Percentiles rank a stretch among this genome's conserved stretches.
Conservation (phyloP, 2,797 vertebrate genomes). For the Manis crassicaudata region DNA sequence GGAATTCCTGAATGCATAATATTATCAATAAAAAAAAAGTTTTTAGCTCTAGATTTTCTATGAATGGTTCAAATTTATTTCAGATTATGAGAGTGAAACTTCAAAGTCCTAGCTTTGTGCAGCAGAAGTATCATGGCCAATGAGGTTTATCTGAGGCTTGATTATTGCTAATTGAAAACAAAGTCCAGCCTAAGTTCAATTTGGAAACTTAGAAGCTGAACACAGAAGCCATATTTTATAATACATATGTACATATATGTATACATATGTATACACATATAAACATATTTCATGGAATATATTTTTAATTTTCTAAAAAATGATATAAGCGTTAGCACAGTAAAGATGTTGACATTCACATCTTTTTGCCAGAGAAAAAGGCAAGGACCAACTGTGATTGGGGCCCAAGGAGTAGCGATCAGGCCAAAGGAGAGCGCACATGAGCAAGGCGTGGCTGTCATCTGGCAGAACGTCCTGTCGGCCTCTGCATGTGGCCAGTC, state of each 20-base stretch:
- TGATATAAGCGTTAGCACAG: not conserved
- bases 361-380: not conserved
- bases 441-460: not conserved
- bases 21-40: not conserved
- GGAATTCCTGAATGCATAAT: not conserved
- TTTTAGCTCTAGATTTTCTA: not conserved
- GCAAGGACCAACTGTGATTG: not conserved
- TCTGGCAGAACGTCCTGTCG: not conserved
- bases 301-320: not conserved
- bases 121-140: too few species aligned
- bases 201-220: not conserved
- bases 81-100: not conserved
- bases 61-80: constrained; percentile 14
- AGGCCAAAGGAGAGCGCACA: not conserved
- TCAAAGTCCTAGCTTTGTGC: not conserved
- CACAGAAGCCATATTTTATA: not conserved
- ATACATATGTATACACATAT: not conserved
- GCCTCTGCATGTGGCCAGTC: not conserved
- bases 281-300: not conserved
- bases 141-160: too few species aligned
- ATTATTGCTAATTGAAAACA: too few species aligned
- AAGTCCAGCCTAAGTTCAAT: not conserved
- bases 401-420: not conserved
- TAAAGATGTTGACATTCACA: not conserved
- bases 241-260: not conserved